Evolutionary conservation across 1,140 invertebrate genomes (phyloP), one percentile per base, ranked within the genome.

Genomic region (Lepidurus couesii): DNA sequence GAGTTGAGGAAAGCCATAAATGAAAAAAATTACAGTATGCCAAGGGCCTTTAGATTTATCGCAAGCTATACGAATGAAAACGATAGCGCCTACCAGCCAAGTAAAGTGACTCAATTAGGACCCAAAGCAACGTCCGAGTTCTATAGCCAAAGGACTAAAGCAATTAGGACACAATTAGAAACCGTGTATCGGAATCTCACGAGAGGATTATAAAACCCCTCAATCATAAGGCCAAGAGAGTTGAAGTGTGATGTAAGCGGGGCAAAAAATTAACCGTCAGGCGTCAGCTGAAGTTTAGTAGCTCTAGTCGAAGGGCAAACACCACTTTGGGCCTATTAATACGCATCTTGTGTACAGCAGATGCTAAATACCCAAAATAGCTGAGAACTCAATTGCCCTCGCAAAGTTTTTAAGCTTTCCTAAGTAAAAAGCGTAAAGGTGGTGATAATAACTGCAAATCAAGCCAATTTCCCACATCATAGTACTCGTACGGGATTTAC

Each of bases 291-390:
- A 65, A 65, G 16, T 65, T 65, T 65, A 16, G 53, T 65, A 65
- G 53, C 13, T 34, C 13, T 65, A 65, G 53, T 65, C 53, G 21
- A 65, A 13, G 21, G 21, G 53, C 53, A n/a, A 21, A 65, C 16
- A 65, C 53, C 53, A 65, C 53, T 65, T 65, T 65, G 53, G 53
- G 9, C 53, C 53, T 65, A 65, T 65, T 65, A 65, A 65, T 65
- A 65, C 21, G 53, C 53, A 65, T 65, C n/a, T 65, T 65, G 21
- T 65, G 21, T n/a, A 65, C 16, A 65, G 53, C 53, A 65, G 53
- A 65, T 65, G 53, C 13, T 13, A 65, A 65, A 65, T 65, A 21
- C 53, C 53, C 53, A 65, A 65, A 65, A 65, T 65, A 65, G 53
- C 53, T 13, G 53, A 34, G 8, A 65, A 65, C 53, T 65, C 53